Conservation (phyloP, 2,797 vertebrate genomes). For the Pseudochirops corinnae region DNA sequence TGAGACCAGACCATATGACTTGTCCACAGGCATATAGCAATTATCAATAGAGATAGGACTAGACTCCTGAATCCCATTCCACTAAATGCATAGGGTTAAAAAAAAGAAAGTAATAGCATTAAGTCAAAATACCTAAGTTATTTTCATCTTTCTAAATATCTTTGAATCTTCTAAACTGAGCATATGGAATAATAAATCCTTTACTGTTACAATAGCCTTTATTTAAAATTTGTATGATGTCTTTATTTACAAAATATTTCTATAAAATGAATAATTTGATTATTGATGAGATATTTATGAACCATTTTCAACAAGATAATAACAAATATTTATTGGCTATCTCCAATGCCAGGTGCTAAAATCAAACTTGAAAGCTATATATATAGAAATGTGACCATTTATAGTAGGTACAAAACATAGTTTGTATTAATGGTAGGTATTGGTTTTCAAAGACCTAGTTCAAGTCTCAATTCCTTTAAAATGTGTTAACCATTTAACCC, state of each 20-base stretch:
- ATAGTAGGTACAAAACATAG: background rate
- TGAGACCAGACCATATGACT: background rate
- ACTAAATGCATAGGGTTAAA: background rate
- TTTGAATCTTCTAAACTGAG: background rate
- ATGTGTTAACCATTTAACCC: background rate
- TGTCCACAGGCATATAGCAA: background rate
- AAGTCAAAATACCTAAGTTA: slow-evolving; percentile 22
- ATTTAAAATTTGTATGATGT: background rate
- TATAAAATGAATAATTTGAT: background rate
- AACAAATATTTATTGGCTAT: background rate
- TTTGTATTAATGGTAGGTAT: background rate
- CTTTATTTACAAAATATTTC: background rate
- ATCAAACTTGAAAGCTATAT: background rate
- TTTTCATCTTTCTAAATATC: slow-evolving; percentile 14
- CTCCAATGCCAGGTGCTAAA: background rate
- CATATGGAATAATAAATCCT: background rate
- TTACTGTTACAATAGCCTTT: slow-evolving; percentile 25
- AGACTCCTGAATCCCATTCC: background rate
- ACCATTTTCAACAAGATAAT: background rate
- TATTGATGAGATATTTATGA: background rate
- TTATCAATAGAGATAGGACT: background rate
- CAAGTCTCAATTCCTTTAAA: background rate
- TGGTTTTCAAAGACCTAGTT: background rate
- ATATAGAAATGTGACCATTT: background rate
- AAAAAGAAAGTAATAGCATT: slow-evolving; percentile 28